These are phyloP conservation scores for Platynereis dumerilii DNA, from an alignment of 2,888 invertebrate species.

Conservation along the genomic window DNA sequence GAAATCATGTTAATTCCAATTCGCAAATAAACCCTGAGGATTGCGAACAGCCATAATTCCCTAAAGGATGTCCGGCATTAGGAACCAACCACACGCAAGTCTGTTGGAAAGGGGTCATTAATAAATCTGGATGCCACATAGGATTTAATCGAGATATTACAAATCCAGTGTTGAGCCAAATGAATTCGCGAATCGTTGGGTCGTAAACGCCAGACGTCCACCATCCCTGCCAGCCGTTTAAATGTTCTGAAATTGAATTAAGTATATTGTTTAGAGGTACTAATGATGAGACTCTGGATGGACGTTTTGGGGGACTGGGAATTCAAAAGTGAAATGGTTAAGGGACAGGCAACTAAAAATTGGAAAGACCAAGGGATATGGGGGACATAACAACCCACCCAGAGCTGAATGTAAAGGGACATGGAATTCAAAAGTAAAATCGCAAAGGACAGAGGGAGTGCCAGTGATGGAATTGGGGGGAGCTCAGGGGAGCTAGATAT, in stretches of 20 bases:
- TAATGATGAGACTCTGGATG: no score
- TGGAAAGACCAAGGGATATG: no score
- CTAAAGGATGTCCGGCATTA: conserved; percentile 3
- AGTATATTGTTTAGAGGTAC: no score
- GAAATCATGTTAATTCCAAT: conserved; percentile 8
- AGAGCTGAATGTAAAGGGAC: no score
- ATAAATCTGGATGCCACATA: conserved; percentile 12
- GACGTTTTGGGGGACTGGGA: no score
- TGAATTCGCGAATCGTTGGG: conserved; percentile 14
- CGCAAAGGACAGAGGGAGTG: no score
- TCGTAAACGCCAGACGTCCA: conserved; percentile 19
- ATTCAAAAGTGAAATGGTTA: no score
- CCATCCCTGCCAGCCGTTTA: conserved; percentile 25
- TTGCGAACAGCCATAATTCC: conserved; percentile 20
- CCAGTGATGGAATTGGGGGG: no score
- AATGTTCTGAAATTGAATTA: conserved; percentile 9
- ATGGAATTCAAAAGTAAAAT: no score
- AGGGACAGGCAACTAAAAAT: no score
- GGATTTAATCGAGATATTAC: conserved; percentile 19
- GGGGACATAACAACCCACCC: no score
- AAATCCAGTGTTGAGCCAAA: conserved; percentile 10
- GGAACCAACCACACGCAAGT: conserved; percentile 25
- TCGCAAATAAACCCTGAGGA: conserved; percentile 17
- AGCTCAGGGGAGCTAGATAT: no score
- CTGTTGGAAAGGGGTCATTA: conserved; percentile 12